These are phyloP conservation scores for Actinemys pallida DNA, from an alignment of 2,113 vertebrate genomes.

Conservation along the genomic window DNA sequence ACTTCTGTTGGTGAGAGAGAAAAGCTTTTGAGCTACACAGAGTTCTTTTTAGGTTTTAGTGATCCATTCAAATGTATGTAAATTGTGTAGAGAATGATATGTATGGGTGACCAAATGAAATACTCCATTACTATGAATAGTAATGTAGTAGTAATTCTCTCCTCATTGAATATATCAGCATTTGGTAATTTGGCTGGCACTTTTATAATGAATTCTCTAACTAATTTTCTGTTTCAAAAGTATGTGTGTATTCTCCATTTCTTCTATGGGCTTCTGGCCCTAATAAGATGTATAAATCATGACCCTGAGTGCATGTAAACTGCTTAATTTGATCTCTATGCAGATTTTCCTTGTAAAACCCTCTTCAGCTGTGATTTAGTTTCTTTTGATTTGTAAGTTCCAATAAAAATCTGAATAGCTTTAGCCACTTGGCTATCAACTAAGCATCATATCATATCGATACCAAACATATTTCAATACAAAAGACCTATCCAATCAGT, in stretches of 20 bases:
- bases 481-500: not conserved
- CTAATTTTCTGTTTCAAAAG: not conserved
- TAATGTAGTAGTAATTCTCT: not conserved
- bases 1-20: not conserved
- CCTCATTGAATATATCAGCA: not conserved
- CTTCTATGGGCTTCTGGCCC: fast-evolving
- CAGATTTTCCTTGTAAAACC: not conserved
- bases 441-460: not conserved
- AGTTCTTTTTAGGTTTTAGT: not conserved
- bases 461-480: not conserved
- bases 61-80: not conserved
- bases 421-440: not conserved
- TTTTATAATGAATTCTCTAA: not conserved
- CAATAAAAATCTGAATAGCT: not conserved
- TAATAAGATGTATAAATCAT: not conserved
- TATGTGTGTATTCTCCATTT: not conserved
- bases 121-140: not conserved
- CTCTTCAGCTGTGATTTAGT: not conserved
- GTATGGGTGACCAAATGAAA: not conserved
- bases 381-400: not conserved
- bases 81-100: not conserved
- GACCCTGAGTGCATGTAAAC: not conserved
- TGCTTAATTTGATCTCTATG: not conserved
- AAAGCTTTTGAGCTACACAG: not conserved
- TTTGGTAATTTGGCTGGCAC: not conserved